Evolutionary conservation across 2,797 vertebrate species (phyloP), one percentile per base, ranked within the genome.

Genomic region (Danio albolineatus): DNA sequence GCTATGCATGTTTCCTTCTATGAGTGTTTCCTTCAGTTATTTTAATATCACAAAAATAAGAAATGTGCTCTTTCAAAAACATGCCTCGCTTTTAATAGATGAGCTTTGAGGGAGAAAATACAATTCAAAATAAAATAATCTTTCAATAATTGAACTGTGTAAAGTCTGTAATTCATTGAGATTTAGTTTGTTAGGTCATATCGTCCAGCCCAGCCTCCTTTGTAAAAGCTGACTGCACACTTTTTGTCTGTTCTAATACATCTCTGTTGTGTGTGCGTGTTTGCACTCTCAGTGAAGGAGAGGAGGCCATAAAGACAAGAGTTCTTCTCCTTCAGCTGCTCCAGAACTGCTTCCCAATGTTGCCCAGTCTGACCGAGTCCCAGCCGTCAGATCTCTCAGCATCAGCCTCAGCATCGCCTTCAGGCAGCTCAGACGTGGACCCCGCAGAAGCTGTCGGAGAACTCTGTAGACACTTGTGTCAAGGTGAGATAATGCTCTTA

Each of bases 261-360:
- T 60, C 14, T 38, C 41, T 66, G 41, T 44, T 28, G 19, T 14
- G 4, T 61, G 28, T 16, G 36, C 54, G 9, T 10, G 0, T 17
- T 6, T 36, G 10, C 38, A 36, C 19, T 43, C 8, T 73, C 85
- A 95, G 94, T 73, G 91, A 90, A 10, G 92, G 95, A 66, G 95
- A 96, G 67, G 96, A 98, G 88, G 96, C 95, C 46, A 56, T 96
- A 81, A 95, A 93, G 85, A 96, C 96, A 76, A 92, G 96, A 72
- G 94, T 96, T 0, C 87, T 97, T 83, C 91, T 99, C 3, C 91
- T 99, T 73, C 96, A 95, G 89, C 89, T 99, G 78, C 95, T 99
- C 64, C 97, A 98, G 92, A 98, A 96, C 91, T 99, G 97, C 82
- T 98, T 96, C 86, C 91, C 94, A 0, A 94, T 94, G 70, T 92